A percentile compares a stretch with the other conserved stretches of the same genome.
Evolutionary conservation across 2,113 vertebrate genomes (phyloP).

Genomic region (Spheniscus mendiculus): DNA sequence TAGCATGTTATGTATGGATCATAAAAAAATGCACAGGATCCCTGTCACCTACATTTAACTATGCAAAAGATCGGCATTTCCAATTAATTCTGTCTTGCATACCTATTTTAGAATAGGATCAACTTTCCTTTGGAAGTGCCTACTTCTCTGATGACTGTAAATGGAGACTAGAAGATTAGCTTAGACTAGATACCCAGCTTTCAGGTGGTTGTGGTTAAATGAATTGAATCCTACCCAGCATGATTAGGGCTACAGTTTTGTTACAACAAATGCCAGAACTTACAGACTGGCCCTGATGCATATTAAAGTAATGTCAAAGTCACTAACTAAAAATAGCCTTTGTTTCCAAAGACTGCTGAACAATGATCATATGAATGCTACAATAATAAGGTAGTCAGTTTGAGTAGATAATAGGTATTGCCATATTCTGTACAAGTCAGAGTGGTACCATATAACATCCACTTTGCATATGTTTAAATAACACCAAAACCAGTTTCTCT

Average conservation of each 20-base stretch:
- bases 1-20: background rate
- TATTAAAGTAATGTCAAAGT: slow-evolving; percentile 6
- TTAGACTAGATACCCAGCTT: background rate
- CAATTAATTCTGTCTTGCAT: background rate
- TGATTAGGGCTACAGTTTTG: background rate
- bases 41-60: background rate
- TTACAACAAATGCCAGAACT: background rate
- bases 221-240: background rate
- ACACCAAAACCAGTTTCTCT: slow-evolving; percentile 3
- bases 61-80: background rate
- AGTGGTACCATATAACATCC: background rate
- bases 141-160: background rate
- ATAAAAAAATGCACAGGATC: background rate
- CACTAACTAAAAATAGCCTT: slow-evolving; percentile 30
- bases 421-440: background rate
- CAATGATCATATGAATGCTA: slow-evolving; percentile 9
- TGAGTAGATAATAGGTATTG: slow-evolving; percentile 37
- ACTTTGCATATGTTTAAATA: slow-evolving; percentile 6
- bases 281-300: background rate
- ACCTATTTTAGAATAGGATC: background rate
- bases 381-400: slow-evolving; percentile 26
- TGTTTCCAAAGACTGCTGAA: slow-evolving; percentile 39
- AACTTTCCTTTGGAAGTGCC: background rate
- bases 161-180: background rate
- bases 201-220: background rate